Base-by-base conservation (phyloP, 2,113 vertebrate genomes). In the Oophaga pumilio region DNA sequence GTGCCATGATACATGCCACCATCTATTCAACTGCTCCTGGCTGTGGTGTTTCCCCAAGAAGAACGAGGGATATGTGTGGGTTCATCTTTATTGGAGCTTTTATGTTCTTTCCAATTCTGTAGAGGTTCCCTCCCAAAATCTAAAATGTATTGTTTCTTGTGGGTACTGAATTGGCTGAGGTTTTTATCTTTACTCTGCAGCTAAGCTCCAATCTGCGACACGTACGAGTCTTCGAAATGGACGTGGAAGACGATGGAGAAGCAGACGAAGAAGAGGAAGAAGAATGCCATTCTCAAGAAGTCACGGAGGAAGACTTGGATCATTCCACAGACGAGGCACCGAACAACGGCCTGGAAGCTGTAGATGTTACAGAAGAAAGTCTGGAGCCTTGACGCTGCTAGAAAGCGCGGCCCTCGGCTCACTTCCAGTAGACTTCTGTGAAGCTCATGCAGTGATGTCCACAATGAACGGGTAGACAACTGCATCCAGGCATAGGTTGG, bases 181-280 rank as follows among this genome's bases (percentile, higher is more conserved):
- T 50, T 50, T 74, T 22, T 60, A 0, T 76, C 2, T 59, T 71
- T 43, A 8, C 74, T 89, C 71, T 14, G 0, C 89, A 99, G 98
- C 93, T 99, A 26, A 99, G 98, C 89, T 95, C 96, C 3, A 99
- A 99, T 90, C 94, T 99, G 59, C 96, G 97, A 82, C 98, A 99
- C 0, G 94, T 99, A 66, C 94, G 98, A 52, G 97, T 99, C 28
- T 99, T 98, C 92, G 98, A 99, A 92, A 99, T 99, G 98, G 98
- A 99, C 68, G 97, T 98, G 2, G 98, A 99, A 88, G 98, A 99
- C 52, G 97, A 99, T 15, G 97, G 97, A 84, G 98, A 99, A 62
- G 93, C 89, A 0, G 95, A 96, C 59, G 95, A 95, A 22, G 95
- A 95, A 0, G 98, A 97, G 53, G 95, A 97, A 2, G 96, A 96